phyloP scores from a whole-genome alignment of 2,888 invertebrate species.

The Conistra vaccinii region DNA sequence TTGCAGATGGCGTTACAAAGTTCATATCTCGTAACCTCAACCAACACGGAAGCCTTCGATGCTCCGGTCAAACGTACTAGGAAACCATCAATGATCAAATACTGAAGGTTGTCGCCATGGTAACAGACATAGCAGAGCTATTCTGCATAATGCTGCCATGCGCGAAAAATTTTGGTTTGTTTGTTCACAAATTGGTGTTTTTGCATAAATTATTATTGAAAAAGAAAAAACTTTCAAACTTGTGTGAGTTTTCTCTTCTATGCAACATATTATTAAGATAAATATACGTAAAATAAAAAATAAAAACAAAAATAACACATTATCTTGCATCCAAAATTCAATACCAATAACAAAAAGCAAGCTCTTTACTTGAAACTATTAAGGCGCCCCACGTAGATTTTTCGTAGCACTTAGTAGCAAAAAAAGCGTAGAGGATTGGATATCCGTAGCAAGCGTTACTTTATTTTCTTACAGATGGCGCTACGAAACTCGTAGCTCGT shows the following conservation, averaged over 20 bases:
- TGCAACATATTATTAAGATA: background rate
- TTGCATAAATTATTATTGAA: background rate
- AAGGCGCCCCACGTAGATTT: background rate
- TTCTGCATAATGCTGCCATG: background rate
- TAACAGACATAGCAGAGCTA: background rate
- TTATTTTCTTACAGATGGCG: background rate
- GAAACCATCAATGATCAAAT: conserved; percentile 12
- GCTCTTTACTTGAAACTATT: background rate
- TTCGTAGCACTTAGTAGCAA: conserved; percentile 16
- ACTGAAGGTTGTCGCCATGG: background rate
- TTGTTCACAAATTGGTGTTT: background rate
- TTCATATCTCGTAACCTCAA: conserved; percentile 5
- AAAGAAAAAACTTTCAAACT: background rate
- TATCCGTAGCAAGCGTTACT: background rate
- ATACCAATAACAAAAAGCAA: background rate
- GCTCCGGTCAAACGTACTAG: conserved; percentile 49
- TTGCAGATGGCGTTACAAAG: conserved; percentile 13
- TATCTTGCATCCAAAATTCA: background rate
- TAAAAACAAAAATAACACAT: no score
- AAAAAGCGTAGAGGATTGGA: background rate
- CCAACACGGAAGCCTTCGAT: conserved; percentile 12
- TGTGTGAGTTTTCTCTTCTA: background rate
- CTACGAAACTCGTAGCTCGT: conserved; percentile 18
- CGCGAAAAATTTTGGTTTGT: background rate
- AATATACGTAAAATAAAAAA: no score